A percentile compares a stretch with the other conserved stretches of the same genome.
phyloP scores from a whole-genome alignment of 2,113 vertebrate species.

The Lontra canadensis region DNA sequence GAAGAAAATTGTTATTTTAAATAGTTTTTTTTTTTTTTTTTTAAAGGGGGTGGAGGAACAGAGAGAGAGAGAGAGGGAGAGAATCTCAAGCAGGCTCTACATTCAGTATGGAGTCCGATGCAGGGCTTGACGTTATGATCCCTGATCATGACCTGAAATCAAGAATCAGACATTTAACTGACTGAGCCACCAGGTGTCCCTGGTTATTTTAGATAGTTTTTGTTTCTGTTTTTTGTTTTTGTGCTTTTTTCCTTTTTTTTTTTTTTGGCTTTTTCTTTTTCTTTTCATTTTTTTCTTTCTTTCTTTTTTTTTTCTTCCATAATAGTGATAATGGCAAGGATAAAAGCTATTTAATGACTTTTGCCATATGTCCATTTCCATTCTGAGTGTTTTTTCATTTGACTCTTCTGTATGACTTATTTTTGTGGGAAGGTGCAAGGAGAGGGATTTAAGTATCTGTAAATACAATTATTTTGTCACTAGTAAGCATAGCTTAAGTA shows the following conservation, averaged over 20 bases:
- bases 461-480: constrained; percentile 6
- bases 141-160: background rate
- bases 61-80: background rate
- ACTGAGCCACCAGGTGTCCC: background rate
- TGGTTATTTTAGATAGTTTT: background rate
- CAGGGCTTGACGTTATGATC: background rate
- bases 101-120: too few species aligned
- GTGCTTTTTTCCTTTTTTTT: too few species aligned
- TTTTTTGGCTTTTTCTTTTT: background rate
- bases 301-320: background rate
- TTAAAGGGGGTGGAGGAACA: background rate
- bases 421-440: background rate
- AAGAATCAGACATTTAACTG: background rate
- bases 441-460: background rate
- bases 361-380: background rate
- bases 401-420: background rate
- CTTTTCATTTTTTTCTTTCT: background rate
- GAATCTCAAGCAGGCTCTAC: background rate
- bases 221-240: background rate
- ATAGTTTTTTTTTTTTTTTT: background rate
- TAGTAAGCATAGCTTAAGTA: constrained; percentile 9
- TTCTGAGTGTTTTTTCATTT: background rate
- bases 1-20: background rate
- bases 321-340: background rate
- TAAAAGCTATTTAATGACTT: background rate